These are phyloP conservation scores for Margarornis squamiger DNA, from an alignment of 2,797 vertebrate species.

Conservation along the genomic window DNA sequence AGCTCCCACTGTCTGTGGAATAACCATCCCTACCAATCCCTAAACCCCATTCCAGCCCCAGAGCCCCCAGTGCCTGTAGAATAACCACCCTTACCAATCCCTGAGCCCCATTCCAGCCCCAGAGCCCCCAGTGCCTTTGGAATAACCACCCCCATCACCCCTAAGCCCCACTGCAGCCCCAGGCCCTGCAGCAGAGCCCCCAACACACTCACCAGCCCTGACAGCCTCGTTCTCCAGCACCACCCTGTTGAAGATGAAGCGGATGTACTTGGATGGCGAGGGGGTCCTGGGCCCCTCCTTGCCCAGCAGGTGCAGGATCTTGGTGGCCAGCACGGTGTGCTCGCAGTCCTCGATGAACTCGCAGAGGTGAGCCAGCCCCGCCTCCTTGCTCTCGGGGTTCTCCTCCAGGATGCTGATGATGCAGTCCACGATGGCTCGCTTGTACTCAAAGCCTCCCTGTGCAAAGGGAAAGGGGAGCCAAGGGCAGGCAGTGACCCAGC, in stretches of 20 bases:
- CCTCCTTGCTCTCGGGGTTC: conserved; percentile 95
- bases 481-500: too few species aligned
- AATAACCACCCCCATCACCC: too few species aligned
- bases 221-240: conserved; percentile 97
- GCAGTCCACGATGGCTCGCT: conserved; percentile 97
- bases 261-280: conserved; percentile 94
- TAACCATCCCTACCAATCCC: too few species aligned
- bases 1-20: too few species aligned
- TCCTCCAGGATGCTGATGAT: conserved; percentile 97
- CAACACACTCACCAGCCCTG: conserved; percentile 83
- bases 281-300: conserved; percentile 94
- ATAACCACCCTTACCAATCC: too few species aligned
- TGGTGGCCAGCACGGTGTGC: conserved; percentile 95
- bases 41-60: too few species aligned
- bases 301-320: conserved; percentile 95
- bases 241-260: conserved; percentile 98
- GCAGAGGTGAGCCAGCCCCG: conserved; percentile 95
- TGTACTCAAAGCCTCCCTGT: conserved; percentile 98
- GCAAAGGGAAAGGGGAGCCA: background rate
- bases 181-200: too few species aligned
- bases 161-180: too few species aligned
- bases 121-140: too few species aligned
- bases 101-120: too few species aligned
- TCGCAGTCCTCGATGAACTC: conserved; percentile 99
- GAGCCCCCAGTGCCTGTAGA: too few species aligned